A percentile compares a stretch with the other conserved stretches of the same genome.
Conservation (phyloP, 2,113 vertebrate genomes). For the Notothenia coriiceps region DNA sequence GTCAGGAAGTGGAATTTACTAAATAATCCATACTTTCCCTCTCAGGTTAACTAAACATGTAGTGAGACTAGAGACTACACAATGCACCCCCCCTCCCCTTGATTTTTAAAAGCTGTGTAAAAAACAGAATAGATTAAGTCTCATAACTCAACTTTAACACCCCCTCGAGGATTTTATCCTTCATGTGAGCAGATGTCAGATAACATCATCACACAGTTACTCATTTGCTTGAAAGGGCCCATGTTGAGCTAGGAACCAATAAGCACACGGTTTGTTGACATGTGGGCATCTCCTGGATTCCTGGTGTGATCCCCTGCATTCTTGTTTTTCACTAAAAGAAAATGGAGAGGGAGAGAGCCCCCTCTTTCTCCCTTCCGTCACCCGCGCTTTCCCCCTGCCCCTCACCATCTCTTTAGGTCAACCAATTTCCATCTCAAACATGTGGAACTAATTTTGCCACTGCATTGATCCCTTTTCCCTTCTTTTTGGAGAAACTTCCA, state of each 20-base stretch:
- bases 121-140: slow-evolving; percentile 22
- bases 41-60: slow-evolving; percentile 32
- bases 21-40: slow-evolving; percentile 43
- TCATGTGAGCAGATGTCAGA: slow-evolving; percentile 51
- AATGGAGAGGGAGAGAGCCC: slow-evolving; percentile 51
- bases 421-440: slow-evolving; percentile 86
- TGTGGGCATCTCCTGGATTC: slow-evolving; percentile 66
- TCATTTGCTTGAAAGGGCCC: slow-evolving; percentile 49
- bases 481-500: slow-evolving; percentile 61
- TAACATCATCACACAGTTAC: slow-evolving; percentile 40
- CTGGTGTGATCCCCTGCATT: slow-evolving; percentile 71
- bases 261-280: slow-evolving; percentile 67
- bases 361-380: slow-evolving; percentile 51
- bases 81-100: background rate
- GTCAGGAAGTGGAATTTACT: slow-evolving; percentile 41
- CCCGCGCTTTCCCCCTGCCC: slow-evolving; percentile 55
- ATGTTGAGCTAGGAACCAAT: slow-evolving; percentile 51
- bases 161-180: slow-evolving; percentile 25
- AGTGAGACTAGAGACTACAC: background rate
- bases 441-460: slow-evolving; percentile 88
- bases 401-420: slow-evolving; percentile 79
- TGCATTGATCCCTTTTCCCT: slow-evolving; percentile 59
- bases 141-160: slow-evolving; percentile 22
- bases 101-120: slow-evolving; percentile 13
- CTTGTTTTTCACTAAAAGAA: slow-evolving; percentile 72